A percentile compares a stretch with the other conserved stretches of the same genome.
phyloP scores from a whole-genome alignment of 2,113 vertebrate genomes.

The Phalacrocorax pelagicus region DNA sequence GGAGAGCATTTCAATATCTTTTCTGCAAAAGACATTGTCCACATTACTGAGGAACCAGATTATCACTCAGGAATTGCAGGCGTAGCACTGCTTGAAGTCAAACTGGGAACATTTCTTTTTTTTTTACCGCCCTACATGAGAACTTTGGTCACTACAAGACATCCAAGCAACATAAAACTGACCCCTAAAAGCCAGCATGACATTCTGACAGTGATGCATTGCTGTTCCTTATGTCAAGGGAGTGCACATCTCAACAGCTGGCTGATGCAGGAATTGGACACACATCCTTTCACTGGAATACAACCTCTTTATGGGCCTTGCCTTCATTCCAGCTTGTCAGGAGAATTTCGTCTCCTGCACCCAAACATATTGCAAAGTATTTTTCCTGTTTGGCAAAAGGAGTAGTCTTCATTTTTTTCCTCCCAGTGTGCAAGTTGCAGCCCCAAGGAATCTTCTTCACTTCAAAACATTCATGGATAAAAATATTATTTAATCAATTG shows the following conservation, averaged over 20 bases:
- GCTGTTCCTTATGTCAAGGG: slow-evolving; percentile 20
- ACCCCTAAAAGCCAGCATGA: slow-evolving; percentile 7
- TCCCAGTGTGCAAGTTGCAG: not conserved
- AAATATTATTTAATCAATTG: not conserved
- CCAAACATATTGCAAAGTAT: not conserved
- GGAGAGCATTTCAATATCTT: not conserved
- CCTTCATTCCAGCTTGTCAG: slow-evolving; percentile 37
- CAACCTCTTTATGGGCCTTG: not conserved
- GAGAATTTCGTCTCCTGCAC: slow-evolving; percentile 26
- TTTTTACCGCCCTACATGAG: not conserved
- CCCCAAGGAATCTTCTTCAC: not conserved
- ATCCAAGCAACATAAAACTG: not conserved
- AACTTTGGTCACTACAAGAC: not conserved
- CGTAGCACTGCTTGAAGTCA: not conserved
- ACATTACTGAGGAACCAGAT: not conserved
- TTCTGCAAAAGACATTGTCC: not conserved
- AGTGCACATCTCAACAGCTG: slow-evolving; percentile 50
- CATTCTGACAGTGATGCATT: slow-evolving; percentile 44
- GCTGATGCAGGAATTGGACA: slow-evolving; percentile 37
- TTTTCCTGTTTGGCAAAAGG: not conserved
- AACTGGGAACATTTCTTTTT: not conserved
- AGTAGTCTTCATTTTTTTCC: not conserved
- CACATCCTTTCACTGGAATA: slow-evolving; percentile 4
- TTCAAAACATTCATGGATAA: not conserved
- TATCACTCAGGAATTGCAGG: not conserved